Evolutionary conservation across 2,113 vertebrate species (phyloP).

Genomic region (Trinectes maculatus): DNA sequence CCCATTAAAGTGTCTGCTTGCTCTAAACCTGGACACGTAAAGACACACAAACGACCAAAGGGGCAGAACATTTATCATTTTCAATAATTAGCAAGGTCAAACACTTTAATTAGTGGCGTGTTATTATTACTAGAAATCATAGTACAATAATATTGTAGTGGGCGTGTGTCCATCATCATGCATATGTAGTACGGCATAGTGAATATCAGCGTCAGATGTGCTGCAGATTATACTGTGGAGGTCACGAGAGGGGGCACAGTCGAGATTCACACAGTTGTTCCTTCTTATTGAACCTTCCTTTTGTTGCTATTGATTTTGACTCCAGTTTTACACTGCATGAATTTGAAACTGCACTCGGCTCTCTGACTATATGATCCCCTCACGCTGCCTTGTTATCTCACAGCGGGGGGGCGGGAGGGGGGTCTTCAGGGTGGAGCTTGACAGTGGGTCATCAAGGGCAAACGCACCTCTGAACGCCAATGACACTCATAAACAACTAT

Average conservation of each 20-base stretch:
- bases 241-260: slow-evolving; percentile 3
- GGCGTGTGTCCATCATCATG: not conserved
- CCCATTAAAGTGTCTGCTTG: not conserved
- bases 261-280: slow-evolving; percentile 20
- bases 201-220: not conserved
- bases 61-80: too few relatives aligned
- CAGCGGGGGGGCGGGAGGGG: not conserved
- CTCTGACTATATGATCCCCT: slow-evolving; percentile 49
- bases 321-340: slow-evolving; percentile 53
- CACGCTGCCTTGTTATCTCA: slow-evolving; percentile 47
- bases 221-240: not conserved
- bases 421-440: not conserved
- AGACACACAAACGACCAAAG: too few relatives aligned
- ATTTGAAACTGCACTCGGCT: slow-evolving; percentile 33
- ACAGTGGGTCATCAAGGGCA: too few relatives aligned
- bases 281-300: slow-evolving; percentile 39
- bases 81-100: too few relatives aligned
- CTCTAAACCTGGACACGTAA: not conserved
- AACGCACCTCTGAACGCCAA: too few relatives aligned
- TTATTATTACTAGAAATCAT: too few relatives aligned
- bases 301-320: slow-evolving; percentile 63
- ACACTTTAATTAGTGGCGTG: too few relatives aligned
- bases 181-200: not conserved
- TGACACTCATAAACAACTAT: too few relatives aligned
- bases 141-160: too few relatives aligned